Base-by-base conservation (phyloP, 1,140 invertebrate genomes). In the Oncopodura yosiiana region DNA sequence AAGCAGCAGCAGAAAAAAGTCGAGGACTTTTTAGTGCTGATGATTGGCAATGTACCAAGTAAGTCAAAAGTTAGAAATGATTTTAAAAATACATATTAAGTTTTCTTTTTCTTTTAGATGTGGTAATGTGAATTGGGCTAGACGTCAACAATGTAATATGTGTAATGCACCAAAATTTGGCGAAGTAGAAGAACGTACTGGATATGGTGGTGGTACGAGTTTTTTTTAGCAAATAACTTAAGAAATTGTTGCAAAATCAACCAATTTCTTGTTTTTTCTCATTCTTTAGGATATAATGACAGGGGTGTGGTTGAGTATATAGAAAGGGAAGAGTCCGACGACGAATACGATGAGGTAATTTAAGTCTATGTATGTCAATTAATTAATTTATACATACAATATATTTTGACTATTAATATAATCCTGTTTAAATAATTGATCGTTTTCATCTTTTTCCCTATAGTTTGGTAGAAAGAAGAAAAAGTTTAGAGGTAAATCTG, bases 101-200 rank as follows among this genome's bases (percentile, higher is more conserved):
- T n/a, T 6, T 44, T 26, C 8, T 56, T 3, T 24, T n/a, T 42
- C 4, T 68, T 69, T 24, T 51, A 82, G 80, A 64, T 99, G 95
- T 75, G 94, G 92, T 1, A 99, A 99, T 73, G 94, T 99, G 2
- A 99, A 99, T 70, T 99, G 96, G 96, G 94, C 94, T 12, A 77
- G 95, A 53, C 77, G 96, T 39, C 84, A 86, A 65, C 90, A 87
- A 45, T 99, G 96, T 71, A 99, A 99, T 71, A 89, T 99, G 77
- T 99, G 96, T 72, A 98, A 98, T 75, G 88, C 94, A 2, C 92
- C 94, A 2, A 98, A 97, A 73, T 90, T 91, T 71, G 86, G 86
- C 2, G 91, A 94, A 72, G 81, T 92, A 41, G 83, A 87, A 70
- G 81, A 82, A 67, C 71, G 84, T 54, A 81, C 80, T 56, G 85